These are phyloP conservation scores for Trypoxylon attenuatum DNA, from an alignment of 2,888 invertebrate species.

Conservation along the genomic window DNA sequence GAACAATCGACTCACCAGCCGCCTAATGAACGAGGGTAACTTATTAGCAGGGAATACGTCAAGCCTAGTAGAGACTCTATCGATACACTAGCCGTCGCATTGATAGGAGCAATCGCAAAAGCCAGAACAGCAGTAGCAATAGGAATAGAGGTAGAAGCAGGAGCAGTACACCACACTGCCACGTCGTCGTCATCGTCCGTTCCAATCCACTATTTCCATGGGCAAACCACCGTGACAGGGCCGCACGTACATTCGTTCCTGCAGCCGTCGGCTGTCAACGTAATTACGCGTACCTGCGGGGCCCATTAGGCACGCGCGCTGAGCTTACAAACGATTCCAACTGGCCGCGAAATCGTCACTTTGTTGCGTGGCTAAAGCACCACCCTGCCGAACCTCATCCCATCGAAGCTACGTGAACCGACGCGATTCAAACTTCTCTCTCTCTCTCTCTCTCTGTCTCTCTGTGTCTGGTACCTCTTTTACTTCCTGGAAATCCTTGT, in stretches of 20 bases:
- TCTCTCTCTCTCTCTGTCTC: too few relatives aligned
- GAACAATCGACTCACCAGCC: too few relatives aligned
- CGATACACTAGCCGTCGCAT: too few relatives aligned
- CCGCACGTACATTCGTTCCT: conserved; percentile 45
- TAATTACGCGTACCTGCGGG: conserved; percentile 60
- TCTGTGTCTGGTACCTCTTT: too few relatives aligned
- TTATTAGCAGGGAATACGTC: too few relatives aligned
- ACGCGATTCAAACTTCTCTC: conserved; percentile 25
- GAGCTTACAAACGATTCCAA: conserved; percentile 55
- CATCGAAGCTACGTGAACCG: conserved; percentile 10
- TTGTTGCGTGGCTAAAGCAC: conserved; percentile 57
- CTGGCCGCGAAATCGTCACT: conserved; percentile 62
- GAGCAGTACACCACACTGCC: too few relatives aligned
- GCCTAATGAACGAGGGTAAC: too few relatives aligned
- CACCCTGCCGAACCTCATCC: conserved; percentile 23
- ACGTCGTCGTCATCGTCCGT: conserved; percentile 25
- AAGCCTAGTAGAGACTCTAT: too few relatives aligned
- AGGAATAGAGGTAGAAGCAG: too few relatives aligned
- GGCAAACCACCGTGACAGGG: conserved; percentile 26
- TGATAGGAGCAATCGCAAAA: too few relatives aligned
- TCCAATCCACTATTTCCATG: conserved; percentile 31
- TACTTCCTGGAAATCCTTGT: too few relatives aligned
- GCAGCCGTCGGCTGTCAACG: conserved; percentile 53
- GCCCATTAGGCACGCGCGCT: conserved; percentile 58
- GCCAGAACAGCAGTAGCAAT: too few relatives aligned